These are phyloP conservation scores for Callyntrura sp. DNA, from an alignment of 2,888 invertebrate species.

Conservation along the genomic window DNA sequence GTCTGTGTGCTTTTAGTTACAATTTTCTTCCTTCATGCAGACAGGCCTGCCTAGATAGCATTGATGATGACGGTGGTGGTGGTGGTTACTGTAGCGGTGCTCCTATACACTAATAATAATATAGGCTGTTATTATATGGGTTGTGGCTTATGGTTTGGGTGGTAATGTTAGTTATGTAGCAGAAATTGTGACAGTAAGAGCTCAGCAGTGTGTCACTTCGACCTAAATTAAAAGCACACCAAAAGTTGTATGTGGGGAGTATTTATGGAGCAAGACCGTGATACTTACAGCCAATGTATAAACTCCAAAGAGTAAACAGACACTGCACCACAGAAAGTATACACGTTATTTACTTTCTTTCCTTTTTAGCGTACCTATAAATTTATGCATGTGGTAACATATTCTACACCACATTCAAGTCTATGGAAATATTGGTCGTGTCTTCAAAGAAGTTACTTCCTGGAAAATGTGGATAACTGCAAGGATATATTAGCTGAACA, in stretches of 20 bases:
- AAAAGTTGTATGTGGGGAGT: constrained; percentile 10
- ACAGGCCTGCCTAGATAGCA: constrained; percentile 28
- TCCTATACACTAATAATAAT: constrained; percentile 39
- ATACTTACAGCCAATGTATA: not conserved
- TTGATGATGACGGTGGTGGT: constrained; percentile 37
- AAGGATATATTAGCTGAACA: constrained; percentile 32
- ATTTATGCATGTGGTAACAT: not conserved
- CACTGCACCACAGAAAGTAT: constrained; percentile 28
- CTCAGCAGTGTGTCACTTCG: constrained; percentile 54
- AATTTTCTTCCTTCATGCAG: constrained; percentile 16
- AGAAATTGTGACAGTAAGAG: constrained; percentile 65
- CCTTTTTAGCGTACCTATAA: not conserved
- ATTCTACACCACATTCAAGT: constrained; percentile 1
- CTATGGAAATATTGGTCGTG: not conserved
- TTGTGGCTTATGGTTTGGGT: constrained; percentile 62
- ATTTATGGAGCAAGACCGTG: constrained; percentile 38
- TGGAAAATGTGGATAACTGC: constrained; percentile 34
- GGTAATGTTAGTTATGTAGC: constrained; percentile 65
- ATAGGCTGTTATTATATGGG: constrained; percentile 50
- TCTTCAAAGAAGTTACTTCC: constrained; percentile 48
- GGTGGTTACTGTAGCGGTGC: constrained; percentile 40
- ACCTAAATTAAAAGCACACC: constrained; percentile 64
- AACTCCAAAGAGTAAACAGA: constrained; percentile 4
- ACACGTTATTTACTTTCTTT: constrained; percentile 28
- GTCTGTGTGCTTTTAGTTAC: not conserved